These are phyloP conservation scores for Pantherophis alleghaniensis DNA, from an alignment of 2,797 vertebrate species.

Conservation along the genomic window DNA sequence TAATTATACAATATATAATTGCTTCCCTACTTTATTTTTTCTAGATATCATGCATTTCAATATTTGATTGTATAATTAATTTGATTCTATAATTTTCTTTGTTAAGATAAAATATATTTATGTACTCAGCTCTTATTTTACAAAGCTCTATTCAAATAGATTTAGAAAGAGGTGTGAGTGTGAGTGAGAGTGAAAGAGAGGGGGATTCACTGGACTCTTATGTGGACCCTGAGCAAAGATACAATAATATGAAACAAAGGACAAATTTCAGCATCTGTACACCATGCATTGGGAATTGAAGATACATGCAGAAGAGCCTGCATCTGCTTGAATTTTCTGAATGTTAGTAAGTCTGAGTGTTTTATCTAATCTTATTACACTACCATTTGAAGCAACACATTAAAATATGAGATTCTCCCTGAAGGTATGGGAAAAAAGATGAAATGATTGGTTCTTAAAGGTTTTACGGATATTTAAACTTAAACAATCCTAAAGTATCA, in stretches of 20 bases:
- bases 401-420: neutral
- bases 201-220: neutral
- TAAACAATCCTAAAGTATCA: neutral
- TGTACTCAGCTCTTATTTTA: neutral
- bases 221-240: neutral
- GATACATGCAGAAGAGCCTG: neutral
- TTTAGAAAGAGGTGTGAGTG: neutral
- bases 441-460: neutral
- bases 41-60: neutral
- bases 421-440: neutral
- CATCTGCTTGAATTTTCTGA: neutral
- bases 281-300: neutral
- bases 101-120: neutral
- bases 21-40: neutral
- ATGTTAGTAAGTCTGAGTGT: neutral
- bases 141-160: neutral
- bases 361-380: neutral
- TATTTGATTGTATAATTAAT: neutral
- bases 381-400: neutral
- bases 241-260: neutral
- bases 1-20: neutral
- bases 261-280: neutral
- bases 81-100: neutral
- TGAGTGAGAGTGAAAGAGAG: accelerated
- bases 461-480: neutral